Conservation (phyloP, 2,888 invertebrate species). For the Plebejus argus region DNA sequence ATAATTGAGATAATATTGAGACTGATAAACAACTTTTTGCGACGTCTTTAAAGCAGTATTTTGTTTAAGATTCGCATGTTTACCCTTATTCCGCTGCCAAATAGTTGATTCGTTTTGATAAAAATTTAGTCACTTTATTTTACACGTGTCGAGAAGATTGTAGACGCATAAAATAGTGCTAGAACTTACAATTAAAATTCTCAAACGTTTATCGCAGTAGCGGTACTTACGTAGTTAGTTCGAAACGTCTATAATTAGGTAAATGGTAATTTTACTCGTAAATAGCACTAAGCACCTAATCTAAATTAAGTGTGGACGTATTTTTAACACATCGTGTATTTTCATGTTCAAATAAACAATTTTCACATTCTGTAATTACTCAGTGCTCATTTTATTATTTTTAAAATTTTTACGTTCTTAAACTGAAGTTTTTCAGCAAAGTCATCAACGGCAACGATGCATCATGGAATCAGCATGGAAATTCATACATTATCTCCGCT, state of each 20-base stretch:
- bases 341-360: slow-evolving; percentile 14
- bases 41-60: background rate
- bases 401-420: background rate
- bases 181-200: slow-evolving; percentile 14
- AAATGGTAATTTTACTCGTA: slow-evolving; percentile 18
- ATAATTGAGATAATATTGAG: slow-evolving; percentile 42
- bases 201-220: background rate
- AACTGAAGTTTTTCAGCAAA: background rate
- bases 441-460: background rate
- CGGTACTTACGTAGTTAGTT: background rate
- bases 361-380: background rate
- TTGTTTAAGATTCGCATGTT: background rate
- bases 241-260: slow-evolving; percentile 11
- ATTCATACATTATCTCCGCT: background rate
- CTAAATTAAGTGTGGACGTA: slow-evolving; percentile 19
- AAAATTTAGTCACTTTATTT: slow-evolving; percentile 6
- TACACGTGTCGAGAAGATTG: background rate
- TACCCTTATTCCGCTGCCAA: background rate
- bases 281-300: slow-evolving; percentile 7
- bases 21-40: slow-evolving; percentile 3
- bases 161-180: background rate
- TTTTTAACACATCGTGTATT: background rate
- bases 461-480: background rate
- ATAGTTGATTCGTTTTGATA: background rate
- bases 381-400: background rate